Percentiles rank a stretch among this genome's conserved stretches.
Evolutionary conservation across 2,888 invertebrate genomes (phyloP).

Genomic region (Brenthis hecate): DNA sequence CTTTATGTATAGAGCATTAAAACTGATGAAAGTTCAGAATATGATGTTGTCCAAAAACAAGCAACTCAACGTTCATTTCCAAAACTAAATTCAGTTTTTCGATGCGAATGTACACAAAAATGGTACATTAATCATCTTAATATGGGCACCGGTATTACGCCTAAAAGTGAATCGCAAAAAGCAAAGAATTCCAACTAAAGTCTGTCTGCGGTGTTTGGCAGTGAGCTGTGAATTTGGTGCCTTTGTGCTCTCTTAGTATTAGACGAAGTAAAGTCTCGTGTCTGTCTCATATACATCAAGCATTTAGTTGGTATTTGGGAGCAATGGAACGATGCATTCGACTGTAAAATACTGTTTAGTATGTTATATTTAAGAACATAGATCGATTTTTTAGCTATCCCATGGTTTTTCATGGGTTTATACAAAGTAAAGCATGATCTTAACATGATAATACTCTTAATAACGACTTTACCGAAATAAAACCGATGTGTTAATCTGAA

Average conservation of each 20-base stretch:
- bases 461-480: too few relatives aligned
- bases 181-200: slow-evolving; percentile 20
- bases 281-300: neutral
- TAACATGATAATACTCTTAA: too few relatives aligned
- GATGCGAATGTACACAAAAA: neutral
- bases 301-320: neutral
- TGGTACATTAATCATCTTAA: slow-evolving; percentile 25
- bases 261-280: neutral
- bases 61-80: too few relatives aligned
- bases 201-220: slow-evolving; percentile 27
- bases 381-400: neutral
- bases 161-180: slow-evolving; percentile 15
- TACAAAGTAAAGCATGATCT: too few relatives aligned
- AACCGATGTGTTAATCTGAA: too few relatives aligned
- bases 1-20: too few relatives aligned
- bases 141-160: slow-evolving; percentile 7
- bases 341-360: neutral
- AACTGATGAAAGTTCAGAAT: too few relatives aligned
- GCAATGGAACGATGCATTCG: neutral
- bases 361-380: neutral
- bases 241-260: slow-evolving; percentile 27
- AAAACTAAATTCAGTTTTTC: too few relatives aligned
- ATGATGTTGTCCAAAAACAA: too few relatives aligned
- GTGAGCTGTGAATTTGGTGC: slow-evolving; percentile 16
- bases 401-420: too few relatives aligned